Percentiles rank a stretch among this genome's conserved stretches.
Conservation (phyloP, 2,888 invertebrate species). For the Andrena bucephala region DNA sequence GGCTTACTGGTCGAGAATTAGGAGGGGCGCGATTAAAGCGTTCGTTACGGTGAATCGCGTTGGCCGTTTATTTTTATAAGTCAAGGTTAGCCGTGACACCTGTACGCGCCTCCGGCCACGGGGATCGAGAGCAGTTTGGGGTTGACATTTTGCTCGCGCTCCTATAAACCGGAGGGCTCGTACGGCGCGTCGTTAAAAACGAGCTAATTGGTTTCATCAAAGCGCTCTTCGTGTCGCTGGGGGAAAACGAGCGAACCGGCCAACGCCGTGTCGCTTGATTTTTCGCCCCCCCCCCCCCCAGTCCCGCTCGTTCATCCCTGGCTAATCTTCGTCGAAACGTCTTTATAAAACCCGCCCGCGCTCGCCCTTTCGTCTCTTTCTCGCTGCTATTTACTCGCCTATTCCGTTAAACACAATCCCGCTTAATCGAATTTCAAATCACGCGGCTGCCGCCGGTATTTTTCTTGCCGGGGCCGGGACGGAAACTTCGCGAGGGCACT, state of each 20-base stretch:
- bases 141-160: conserved; percentile 78
- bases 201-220: conserved; percentile 80
- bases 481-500: conserved; percentile 37
- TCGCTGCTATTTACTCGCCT: conserved; percentile 44
- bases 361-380: conserved; percentile 28
- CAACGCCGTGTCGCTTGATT: conserved; percentile 49
- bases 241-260: conserved; percentile 31
- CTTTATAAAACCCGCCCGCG: conserved; percentile 38
- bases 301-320: not conserved
- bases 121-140: conserved; percentile 76
- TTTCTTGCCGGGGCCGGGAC: conserved; percentile 40
- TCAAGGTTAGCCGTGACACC: conserved; percentile 72
- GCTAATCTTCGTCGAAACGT: conserved; percentile 53
- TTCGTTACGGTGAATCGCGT: conserved; percentile 68
- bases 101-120: conserved; percentile 54
- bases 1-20: conserved; percentile 45
- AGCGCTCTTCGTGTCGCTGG: conserved; percentile 69
- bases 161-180: conserved; percentile 73
- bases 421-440: conserved; percentile 60
- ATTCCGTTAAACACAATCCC: conserved; percentile 43
- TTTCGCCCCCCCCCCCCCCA: conserved; percentile 23
- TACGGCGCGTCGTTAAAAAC: conserved; percentile 78
- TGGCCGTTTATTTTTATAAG: conserved; percentile 71
- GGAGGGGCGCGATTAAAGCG: conserved; percentile 62
- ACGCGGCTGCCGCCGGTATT: conserved; percentile 52